Evolutionary conservation across 2,888 invertebrate genomes (phyloP).

Genomic region (Synergus laeviventris): DNA sequence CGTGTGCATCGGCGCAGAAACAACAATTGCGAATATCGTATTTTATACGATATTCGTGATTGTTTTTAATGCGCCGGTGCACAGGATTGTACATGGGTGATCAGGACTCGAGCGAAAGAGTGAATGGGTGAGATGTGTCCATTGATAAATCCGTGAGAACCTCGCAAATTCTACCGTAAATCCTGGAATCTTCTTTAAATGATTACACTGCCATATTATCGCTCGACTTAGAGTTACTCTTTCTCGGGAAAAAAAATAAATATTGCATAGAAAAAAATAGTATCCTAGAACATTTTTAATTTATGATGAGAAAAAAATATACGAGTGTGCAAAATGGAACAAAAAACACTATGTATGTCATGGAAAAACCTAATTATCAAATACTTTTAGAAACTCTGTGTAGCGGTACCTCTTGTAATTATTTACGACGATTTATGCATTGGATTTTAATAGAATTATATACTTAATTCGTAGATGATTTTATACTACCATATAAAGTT

Average conservation of each 20-base stretch:
- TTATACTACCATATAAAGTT: no score
- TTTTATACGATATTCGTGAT: neutral
- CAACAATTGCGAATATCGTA: neutral
- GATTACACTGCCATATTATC: neutral
- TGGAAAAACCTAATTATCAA: neutral
- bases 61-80: neutral
- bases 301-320: neutral
- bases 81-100: neutral
- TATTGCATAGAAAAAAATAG: no score
- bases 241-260: neutral
- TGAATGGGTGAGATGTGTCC: constrained; percentile 7
- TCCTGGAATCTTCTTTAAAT: neutral
- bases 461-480: neutral
- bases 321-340: neutral
- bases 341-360: neutral
- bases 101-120: neutral
- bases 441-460: neutral
- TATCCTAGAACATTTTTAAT: neutral
- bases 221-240: neutral
- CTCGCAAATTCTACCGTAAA: neutral
- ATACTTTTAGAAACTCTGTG: neutral
- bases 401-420: no score
- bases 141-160: neutral
- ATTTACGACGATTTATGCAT: neutral
- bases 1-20: no score